phyloP scores from a whole-genome alignment of 2,113 vertebrate species.

The Stegostoma tigrinum region DNA sequence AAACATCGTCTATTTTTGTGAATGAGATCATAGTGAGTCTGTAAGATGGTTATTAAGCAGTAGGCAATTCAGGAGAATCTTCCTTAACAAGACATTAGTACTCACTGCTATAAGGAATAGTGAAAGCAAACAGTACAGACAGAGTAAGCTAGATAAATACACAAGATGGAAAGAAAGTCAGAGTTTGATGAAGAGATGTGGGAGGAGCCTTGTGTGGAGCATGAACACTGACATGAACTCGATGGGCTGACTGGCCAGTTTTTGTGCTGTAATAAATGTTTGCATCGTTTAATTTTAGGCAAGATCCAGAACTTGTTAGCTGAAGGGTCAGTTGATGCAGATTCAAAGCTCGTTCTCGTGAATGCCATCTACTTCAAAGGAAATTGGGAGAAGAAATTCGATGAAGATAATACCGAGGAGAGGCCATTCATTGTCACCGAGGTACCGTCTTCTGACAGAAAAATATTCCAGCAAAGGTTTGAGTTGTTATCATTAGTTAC shows the following conservation, averaged over 20 bases:
- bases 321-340: slow-evolving; percentile 53
- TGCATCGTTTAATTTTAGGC: slow-evolving; percentile 51
- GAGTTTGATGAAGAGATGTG: not conserved
- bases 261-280: slow-evolving; percentile 25
- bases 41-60: not conserved
- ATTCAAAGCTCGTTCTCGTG: slow-evolving; percentile 71
- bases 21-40: not conserved
- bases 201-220: not conserved
- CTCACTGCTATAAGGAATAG: not conserved
- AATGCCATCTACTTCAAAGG: slow-evolving; percentile 94
- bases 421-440: slow-evolving; percentile 65
- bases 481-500: not conserved
- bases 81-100: not conserved
- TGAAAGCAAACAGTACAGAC: not conserved
- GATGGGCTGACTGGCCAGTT: not conserved
- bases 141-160: too few relatives aligned
- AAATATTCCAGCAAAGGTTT: not conserved
- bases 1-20: too few relatives aligned
- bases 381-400: slow-evolving; percentile 69
- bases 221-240: not conserved
- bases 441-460: slow-evolving; percentile 51
- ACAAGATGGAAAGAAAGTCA: too few relatives aligned
- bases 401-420: slow-evolving; percentile 55
- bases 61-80: not conserved
- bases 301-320: slow-evolving; percentile 79